Percentiles rank a stretch among this genome's conserved stretches.
phyloP scores from a whole-genome alignment of 2,797 vertebrate species.

The Tolypeutes matacus region DNA sequence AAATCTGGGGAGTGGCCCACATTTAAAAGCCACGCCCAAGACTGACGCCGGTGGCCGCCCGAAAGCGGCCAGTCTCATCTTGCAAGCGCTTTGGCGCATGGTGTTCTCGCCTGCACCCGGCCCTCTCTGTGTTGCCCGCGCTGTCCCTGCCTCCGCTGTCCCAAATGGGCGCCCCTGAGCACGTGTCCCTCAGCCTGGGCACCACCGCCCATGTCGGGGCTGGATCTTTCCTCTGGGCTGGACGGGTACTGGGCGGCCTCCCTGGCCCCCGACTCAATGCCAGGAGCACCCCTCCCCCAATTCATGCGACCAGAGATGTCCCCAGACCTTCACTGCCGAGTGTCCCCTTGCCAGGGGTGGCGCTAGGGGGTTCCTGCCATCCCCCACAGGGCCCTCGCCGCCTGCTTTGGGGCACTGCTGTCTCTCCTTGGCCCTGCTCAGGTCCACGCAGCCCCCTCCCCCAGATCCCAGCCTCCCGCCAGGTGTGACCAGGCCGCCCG shows the following conservation, averaged over 20 bases:
- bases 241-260: neutral
- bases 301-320: neutral
- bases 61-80: neutral
- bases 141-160: too few species aligned
- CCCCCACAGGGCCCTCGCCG: too few species aligned
- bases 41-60: neutral
- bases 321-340: neutral
- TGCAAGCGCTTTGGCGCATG: neutral
- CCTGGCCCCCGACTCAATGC: neutral
- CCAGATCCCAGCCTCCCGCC: neutral
- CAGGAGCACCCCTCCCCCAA: neutral
- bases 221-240: fast-evolving
- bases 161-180: too few species aligned
- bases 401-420: too few species aligned
- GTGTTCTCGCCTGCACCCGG: too few species aligned
- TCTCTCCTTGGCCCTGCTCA: too few species aligned
- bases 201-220: too few species aligned
- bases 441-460: too few species aligned
- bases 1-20: neutral
- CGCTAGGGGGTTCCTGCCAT: neutral
- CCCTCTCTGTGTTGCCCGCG: too few species aligned
- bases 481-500: too few species aligned
- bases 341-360: too few species aligned
- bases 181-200: neutral
- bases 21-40: neutral